These are phyloP conservation scores for Hirtodrosophila trivittata DNA, from an alignment of 2,888 invertebrate species.

Conservation along the genomic window DNA sequence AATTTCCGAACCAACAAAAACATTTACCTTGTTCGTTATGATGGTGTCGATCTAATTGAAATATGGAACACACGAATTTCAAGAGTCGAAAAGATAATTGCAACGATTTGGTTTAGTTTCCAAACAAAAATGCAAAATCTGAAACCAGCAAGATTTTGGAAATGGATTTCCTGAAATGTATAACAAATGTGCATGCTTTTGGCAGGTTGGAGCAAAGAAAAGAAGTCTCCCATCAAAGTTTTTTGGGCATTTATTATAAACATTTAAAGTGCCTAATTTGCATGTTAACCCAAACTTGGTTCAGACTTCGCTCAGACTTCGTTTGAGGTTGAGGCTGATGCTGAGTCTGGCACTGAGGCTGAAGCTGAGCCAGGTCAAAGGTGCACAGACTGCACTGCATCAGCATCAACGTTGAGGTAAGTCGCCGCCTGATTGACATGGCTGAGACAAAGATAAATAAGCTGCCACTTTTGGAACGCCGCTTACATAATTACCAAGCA, in stretches of 20 bases:
- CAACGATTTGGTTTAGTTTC: too few species aligned
- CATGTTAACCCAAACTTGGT: conserved; percentile 40
- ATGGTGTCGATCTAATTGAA: too few species aligned
- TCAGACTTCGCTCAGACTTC: conserved; percentile 9
- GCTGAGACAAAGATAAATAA: conserved; percentile 76
- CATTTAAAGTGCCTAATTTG: conserved; percentile 55
- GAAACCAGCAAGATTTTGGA: too few species aligned
- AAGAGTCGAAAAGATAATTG: too few species aligned
- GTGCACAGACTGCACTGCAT: conserved; percentile 69
- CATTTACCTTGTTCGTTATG: conserved; percentile 6
- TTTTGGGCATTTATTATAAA: conserved; percentile 44
- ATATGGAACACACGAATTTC: too few species aligned
- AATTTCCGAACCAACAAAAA: conserved; percentile 12
- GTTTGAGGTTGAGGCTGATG: conserved; percentile 17
- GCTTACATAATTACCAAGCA: conserved; percentile 69
- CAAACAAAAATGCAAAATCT: too few species aligned
- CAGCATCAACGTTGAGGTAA: conserved; percentile 62
- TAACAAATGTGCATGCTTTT: conserved; percentile 1
- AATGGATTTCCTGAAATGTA: neutral
- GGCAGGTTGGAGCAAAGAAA: neutral
- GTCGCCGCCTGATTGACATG: conserved; percentile 68
- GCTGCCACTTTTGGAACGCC: conserved; percentile 76
- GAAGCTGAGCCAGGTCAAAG: conserved; percentile 59
- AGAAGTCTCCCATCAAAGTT: conserved; percentile 1
- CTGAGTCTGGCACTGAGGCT: conserved; percentile 1